Base-by-base conservation (phyloP, 2,888 invertebrate species). In the Lepetodrilus schrolli region DNA sequence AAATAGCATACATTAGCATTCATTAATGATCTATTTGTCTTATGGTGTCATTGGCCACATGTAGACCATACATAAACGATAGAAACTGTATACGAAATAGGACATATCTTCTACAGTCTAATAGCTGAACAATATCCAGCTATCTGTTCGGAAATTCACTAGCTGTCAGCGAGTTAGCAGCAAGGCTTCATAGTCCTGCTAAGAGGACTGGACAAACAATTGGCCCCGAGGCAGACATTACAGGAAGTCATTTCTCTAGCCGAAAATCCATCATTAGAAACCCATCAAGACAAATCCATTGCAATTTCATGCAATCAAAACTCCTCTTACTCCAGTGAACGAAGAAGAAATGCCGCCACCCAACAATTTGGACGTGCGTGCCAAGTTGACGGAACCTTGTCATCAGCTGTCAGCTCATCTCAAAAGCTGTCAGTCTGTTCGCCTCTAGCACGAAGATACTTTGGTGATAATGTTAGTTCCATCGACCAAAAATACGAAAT, bases 341-440 rank as follows among this genome's bases (percentile, higher is more conserved):
- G 58, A 30, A 30, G 58, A 58, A 58, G 43, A 43, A 43, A 17
- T 10, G 17, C 43, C 43, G 58, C 30, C 58, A 58, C 17, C 17
- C 48, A 48, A 48, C 21, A 48, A 48, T 20, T 21, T n/a, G n/a
- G 48, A 58, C 34, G 17, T 30, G 13, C 58, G 58, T 58, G 58
- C 58, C 7, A 7, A 30, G 34, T 23, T 17, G 58, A 58, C 34
- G 26, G 58, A 58, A 58, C 26, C 30, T 30, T 58, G 58, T 58
- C 58, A 58, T 58, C 34, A 58, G 58, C 10, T 58, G 30, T 58
- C 30, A 23, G 17, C 34, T 17, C 43, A 43, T 43, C 17, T 43
- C 43, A 43, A 43, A 43, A 58, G 58, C 58, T 58, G 58, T 58
- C 58, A 58, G 34, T 58, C 58, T 58, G 17, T 58, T 7, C 58